phyloP scores from a whole-genome alignment of 2,888 invertebrate species.

The Drosophila pegasa region DNA sequence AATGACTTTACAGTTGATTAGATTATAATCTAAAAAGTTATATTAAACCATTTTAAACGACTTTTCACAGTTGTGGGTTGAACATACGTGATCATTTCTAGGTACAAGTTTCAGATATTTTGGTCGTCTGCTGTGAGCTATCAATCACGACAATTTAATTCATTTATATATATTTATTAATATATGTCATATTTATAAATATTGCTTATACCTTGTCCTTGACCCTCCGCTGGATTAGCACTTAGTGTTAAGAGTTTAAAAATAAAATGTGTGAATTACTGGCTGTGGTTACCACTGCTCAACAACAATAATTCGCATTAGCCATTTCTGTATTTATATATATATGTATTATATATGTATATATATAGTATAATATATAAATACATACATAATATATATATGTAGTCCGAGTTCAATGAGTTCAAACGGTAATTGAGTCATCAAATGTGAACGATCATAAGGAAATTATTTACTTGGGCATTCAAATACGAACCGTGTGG shows the following conservation, averaged over 20 bases:
- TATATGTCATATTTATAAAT: neutral
- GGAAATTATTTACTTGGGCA: constrained; percentile 24
- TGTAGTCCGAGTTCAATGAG: constrained; percentile 52
- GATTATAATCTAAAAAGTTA: neutral
- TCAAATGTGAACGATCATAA: constrained; percentile 34
- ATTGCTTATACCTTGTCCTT: constrained; percentile 40
- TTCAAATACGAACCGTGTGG: constrained; percentile 12
- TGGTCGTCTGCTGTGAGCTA: neutral
- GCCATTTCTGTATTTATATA: neutral
- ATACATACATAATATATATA: neutral
- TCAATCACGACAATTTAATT: neutral
- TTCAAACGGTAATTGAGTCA: constrained; percentile 71
- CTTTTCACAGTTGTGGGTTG: neutral
- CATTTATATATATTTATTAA: neutral
- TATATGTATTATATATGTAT: neutral
- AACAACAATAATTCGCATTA: neutral
- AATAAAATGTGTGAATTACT: constrained; percentile 10
- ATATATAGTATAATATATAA: neutral
- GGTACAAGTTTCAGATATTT: neutral
- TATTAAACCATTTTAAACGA: neutral
- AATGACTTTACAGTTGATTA: neutral
- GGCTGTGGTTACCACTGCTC: constrained; percentile 17
- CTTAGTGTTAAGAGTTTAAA: constrained; percentile 9
- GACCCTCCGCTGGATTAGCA: constrained; percentile 23
- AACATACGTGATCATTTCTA: neutral